Evolutionary conservation across 2,888 invertebrate species (phyloP).

Genomic region (Eurois occulta): DNA sequence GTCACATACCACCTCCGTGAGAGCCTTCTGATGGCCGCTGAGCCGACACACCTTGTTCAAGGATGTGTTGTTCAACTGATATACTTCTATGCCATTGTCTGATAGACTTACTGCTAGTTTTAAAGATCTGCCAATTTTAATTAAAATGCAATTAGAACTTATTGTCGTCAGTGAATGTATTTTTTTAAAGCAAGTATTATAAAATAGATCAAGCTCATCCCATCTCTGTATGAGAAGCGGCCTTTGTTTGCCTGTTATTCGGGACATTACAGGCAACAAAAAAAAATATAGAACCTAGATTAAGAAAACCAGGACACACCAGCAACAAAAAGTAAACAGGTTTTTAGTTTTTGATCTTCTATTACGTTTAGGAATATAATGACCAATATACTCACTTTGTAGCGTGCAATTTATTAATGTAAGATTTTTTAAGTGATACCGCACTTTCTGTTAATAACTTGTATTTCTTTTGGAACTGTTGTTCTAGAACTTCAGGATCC

Average conservation of each 20-base stretch:
- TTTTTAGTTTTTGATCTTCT: background rate
- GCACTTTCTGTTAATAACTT: conserved; percentile 86
- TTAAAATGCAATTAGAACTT: conserved; percentile 7
- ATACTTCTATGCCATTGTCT: conserved; percentile 84
- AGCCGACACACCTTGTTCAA: conserved; percentile 82
- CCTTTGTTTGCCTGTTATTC: too few species aligned
- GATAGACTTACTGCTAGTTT: conserved; percentile 81
- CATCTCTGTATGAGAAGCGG: too few species aligned
- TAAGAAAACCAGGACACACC: background rate
- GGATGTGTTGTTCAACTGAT: conserved; percentile 78
- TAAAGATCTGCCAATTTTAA: conserved; percentile 75
- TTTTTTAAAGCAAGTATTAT: background rate
- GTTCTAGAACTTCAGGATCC: conserved; percentile 73
- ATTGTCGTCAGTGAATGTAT: background rate
- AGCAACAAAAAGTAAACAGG: background rate
- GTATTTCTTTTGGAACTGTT: conserved; percentile 81
- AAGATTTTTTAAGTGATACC: conserved; percentile 89
- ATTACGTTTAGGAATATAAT: background rate
- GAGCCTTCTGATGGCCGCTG: conserved; percentile 83
- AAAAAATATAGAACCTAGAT: background rate
- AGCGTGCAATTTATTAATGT: conserved; percentile 91
- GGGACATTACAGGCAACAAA: too few species aligned
- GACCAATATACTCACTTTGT: conserved; percentile 86
- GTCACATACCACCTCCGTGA: conserved; percentile 91
- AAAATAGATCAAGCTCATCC: too few species aligned